These are phyloP conservation scores for Heteromormyrus szaboi DNA, from an alignment of 2,797 vertebrate species.

Conservation along the genomic window DNA sequence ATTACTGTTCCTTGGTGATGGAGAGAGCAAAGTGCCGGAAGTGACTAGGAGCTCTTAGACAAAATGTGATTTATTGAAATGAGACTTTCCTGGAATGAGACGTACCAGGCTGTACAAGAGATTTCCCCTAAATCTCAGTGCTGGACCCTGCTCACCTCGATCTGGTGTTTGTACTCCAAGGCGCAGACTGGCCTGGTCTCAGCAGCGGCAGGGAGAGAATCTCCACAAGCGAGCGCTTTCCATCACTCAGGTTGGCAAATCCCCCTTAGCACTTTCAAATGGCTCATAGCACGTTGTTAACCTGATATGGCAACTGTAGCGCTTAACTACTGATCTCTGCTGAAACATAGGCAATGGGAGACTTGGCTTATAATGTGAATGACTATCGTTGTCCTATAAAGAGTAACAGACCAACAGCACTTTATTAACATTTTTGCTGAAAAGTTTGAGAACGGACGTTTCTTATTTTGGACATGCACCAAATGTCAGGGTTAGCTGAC, in stretches of 20 bases:
- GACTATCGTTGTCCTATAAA: neutral
- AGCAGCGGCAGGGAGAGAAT: neutral
- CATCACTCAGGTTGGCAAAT: neutral
- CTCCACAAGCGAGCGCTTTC: neutral
- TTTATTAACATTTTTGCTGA: neutral
- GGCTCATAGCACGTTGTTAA: neutral
- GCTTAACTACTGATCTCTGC: neutral
- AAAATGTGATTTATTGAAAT: neutral
- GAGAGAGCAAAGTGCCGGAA: neutral
- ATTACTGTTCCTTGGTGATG: slow-evolving; percentile 8
- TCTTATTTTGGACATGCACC: neutral
- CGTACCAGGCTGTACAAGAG: neutral
- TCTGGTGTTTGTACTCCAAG: neutral
- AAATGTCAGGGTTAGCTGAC: neutral
- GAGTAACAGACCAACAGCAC: neutral
- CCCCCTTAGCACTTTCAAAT: neutral
- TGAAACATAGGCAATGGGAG: neutral
- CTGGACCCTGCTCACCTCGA: neutral
- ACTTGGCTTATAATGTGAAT: neutral
- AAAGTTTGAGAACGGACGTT: neutral
- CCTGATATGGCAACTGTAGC: neutral
- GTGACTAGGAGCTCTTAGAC: neutral
- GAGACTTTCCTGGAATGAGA: neutral
- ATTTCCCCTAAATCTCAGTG: neutral
- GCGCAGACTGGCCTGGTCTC: neutral